Conservation (phyloP, 1,140 invertebrate species). For the Plectrocnemia conspersa region DNA sequence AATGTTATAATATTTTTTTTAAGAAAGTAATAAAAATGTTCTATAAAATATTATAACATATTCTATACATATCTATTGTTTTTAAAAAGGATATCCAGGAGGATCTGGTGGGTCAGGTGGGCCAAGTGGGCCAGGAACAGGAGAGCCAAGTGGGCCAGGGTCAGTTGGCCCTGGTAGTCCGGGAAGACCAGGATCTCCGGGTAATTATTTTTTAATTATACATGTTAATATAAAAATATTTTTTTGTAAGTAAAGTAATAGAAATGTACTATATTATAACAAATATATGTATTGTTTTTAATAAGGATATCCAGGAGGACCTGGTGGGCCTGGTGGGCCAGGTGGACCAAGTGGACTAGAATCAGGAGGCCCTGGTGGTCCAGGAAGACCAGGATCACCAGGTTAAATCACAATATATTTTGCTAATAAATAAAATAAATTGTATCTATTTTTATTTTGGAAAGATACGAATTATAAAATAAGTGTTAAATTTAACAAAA, state of each 20-base stretch:
- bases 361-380: conserved; percentile 28
- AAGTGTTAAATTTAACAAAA: too few species aligned
- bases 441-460: too few species aligned
- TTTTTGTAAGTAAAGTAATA: background rate
- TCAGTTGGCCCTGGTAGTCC: background rate
- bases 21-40: too few species aligned
- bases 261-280: background rate
- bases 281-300: background rate
- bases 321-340: conserved; percentile 14
- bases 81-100: conserved; percentile 17
- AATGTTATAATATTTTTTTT: too few species aligned
- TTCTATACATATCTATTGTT: background rate
- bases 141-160: conserved; percentile 1
- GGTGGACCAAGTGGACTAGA: conserved; percentile 19
- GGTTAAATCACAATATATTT: conserved; percentile 18
- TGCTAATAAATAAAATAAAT: too few species aligned
- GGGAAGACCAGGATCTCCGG: conserved; percentile 4
- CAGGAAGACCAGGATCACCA: conserved; percentile 33
- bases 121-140: conserved; percentile 14
- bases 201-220: too few species aligned
- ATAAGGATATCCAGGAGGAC: conserved; percentile 20
- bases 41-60: background rate
- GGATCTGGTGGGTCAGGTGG: conserved; percentile 16
- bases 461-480: too few species aligned
- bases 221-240: background rate